phyloP scores from a whole-genome alignment of 2,113 vertebrate genomes.

The Tretioscincus oriximinensis region DNA sequence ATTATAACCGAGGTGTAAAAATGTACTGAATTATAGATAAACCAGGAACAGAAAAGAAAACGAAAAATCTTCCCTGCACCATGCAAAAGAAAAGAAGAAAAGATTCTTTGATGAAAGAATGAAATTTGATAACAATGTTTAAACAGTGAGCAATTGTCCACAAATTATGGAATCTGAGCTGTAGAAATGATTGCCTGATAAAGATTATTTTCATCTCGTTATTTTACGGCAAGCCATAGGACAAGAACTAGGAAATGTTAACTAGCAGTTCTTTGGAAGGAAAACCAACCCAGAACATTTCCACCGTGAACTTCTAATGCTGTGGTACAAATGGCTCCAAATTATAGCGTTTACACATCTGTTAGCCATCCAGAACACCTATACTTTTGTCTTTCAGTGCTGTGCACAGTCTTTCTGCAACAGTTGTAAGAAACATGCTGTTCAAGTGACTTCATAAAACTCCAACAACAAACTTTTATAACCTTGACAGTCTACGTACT shows the following conservation, averaged over 20 bases:
- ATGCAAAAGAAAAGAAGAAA: conserved; percentile 7
- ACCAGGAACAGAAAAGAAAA: conserved; percentile 47
- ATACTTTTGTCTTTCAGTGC: neutral
- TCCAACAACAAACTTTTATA: no score
- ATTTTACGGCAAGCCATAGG: conserved; percentile 41
- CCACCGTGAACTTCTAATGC: neutral
- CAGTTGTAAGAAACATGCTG: neutral
- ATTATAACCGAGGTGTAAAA: conserved; percentile 70
- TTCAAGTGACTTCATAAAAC: neutral
- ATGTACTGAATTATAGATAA: conserved; percentile 70
- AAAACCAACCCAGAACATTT: neutral
- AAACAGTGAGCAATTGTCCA: conserved; percentile 53
- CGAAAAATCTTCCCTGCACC: conserved; percentile 52
- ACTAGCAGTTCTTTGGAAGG: neutral
- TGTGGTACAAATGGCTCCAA: neutral
- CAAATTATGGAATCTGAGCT: accelerated
- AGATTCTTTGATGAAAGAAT: conserved; percentile 39
- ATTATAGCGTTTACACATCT: neutral
- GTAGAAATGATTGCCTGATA: conserved; percentile 25
- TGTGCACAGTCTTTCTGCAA: no score
- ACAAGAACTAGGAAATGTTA: conserved; percentile 24
- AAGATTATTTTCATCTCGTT: conserved; percentile 47
- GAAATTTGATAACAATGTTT: conserved; percentile 58
- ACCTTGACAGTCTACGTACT: no score
- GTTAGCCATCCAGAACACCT: neutral